Conservation (phyloP, 2,888 invertebrate species). For the Andrena bicolor region DNA sequence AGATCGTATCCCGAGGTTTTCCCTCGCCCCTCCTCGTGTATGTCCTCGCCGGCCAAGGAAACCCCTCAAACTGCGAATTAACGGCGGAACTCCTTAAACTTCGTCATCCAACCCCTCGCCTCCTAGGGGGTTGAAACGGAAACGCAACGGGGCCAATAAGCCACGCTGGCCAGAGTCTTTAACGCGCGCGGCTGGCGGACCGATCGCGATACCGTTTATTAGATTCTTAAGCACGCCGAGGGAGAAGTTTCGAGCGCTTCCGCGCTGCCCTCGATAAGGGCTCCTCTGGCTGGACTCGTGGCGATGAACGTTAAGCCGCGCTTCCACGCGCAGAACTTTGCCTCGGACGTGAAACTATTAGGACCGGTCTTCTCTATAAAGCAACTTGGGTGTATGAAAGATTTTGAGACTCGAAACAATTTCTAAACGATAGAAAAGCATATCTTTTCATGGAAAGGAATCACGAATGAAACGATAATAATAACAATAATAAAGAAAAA, state of each 20-base stretch:
- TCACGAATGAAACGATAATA: too few relatives aligned
- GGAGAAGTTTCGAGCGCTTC: conserved; percentile 50
- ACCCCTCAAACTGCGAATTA: conserved; percentile 60
- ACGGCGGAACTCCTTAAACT: conserved; percentile 67
- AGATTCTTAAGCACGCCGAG: conserved; percentile 67
- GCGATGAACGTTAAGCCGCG: conserved; percentile 6
- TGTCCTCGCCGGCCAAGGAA: conserved; percentile 20
- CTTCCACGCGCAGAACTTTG: neutral
- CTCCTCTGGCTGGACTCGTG: neutral
- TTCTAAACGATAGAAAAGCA: too few relatives aligned
- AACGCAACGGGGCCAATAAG: conserved; percentile 53
- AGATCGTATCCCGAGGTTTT: conserved; percentile 33
- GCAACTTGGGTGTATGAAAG: neutral
- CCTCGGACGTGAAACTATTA: neutral
- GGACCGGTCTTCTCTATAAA: neutral
- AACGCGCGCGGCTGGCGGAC: conserved; percentile 31
- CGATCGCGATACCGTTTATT: conserved; percentile 69
- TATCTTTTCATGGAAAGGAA: too few relatives aligned
- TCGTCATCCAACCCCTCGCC: conserved; percentile 29
- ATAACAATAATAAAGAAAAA: too few relatives aligned
- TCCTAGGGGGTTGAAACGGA: conserved; percentile 14
- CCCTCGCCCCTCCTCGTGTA: conserved; percentile 3
- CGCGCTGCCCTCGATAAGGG: conserved; percentile 34
- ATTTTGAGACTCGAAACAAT: too few relatives aligned
- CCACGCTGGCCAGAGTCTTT: conserved; percentile 43